Evolutionary conservation across 2,888 invertebrate genomes (phyloP), one percentile per base, ranked within the genome.

Genomic region (Lysandra coridon): DNA sequence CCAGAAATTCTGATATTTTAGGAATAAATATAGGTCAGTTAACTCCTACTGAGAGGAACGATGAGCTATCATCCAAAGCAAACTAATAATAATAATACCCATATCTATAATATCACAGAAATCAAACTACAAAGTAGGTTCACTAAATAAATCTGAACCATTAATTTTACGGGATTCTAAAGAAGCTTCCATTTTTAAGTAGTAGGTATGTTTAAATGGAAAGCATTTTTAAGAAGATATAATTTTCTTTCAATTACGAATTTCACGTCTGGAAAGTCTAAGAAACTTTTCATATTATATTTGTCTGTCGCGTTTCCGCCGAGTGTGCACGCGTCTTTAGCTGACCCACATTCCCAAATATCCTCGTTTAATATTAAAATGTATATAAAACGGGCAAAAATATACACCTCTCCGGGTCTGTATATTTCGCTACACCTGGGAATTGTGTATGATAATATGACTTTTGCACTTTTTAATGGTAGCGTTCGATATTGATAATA

Each of bases 371-470:
- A 80, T 80, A 80, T 78, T 77, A 80, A 81, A 78, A 60, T 80
- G 60, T 78, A 76, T 80, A 80, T 79, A 80, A 81, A 79, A 80
- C 79, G 79, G 73, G 74, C 64, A 78, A 73, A 80, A 78, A 79
- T 79, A 80, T 76, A 30, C 76, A 57, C 76, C 69, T 69, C 69
- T 37, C 69, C 23, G 69, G 10, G 69, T 69, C 69, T 78, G 80
- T 75, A 74, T 80, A 80, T 79, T 33, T 69, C 69, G 33, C 30
- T 69, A 69, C 69, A 23, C 69, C 23, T 33, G 69, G 69, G 69
- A 69, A 14, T 69, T 69, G 14, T 37, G 14, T 69, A 69, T 69
- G 4, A 33, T 69, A 4, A 33, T 69, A 69, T 69, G 69, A 69
- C 33, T 69, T 69, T 69, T 69, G 17, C 69, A 69, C 12, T 69